Base-by-base conservation (phyloP, 2,888 invertebrate genomes). In the Brachypterus glaber region DNA sequence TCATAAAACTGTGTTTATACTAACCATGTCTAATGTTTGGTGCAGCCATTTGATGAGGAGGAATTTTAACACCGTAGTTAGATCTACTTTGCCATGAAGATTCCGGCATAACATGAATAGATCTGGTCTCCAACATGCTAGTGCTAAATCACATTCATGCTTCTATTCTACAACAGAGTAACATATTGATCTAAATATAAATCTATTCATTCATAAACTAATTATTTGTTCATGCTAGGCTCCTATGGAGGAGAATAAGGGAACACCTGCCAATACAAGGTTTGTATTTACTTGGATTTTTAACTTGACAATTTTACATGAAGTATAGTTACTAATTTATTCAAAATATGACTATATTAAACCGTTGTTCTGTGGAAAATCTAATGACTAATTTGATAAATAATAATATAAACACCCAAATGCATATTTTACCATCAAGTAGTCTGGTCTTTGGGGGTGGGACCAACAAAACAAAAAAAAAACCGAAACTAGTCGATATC, bases 91-190 rank as follows among this genome's bases (percentile, higher is more conserved):
- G 73, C 76, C 77, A 75, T 72, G 73, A 72, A 68, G 70, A 60
- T 48, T 79, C 79, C 60, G 73, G 71, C 70, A 78, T 78, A 73
- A 77, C 76, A 68, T 80, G 79, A 68, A 74, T 73, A 62, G 80
- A 80, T 71, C 80, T 75, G 73, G 76, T 76, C 68, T 77, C 77
- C 75, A 77, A 74, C 77, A 77, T 77, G 74, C 50, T 51, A 55
- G 52, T 52, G 53, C 55, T 58, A 56, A 55, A 50, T 50, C 52
- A 54, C 54, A 58, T 48, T 50, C 59, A 60, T 59, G 59, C 59
- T 54, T 54, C 56, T 58, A 60, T 44, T 42, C 58, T 60, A 59
- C 54, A 57, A 57, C 49, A 55, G 47, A 39, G 26, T n/a, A n/a
- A n/a, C n/a, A n/a, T n/a, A n/a, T n/a, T n/a, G n/a, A n/a, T n/a